Base-by-base conservation (phyloP, 2,797 vertebrate species). In the Myotis vivesi region DNA sequence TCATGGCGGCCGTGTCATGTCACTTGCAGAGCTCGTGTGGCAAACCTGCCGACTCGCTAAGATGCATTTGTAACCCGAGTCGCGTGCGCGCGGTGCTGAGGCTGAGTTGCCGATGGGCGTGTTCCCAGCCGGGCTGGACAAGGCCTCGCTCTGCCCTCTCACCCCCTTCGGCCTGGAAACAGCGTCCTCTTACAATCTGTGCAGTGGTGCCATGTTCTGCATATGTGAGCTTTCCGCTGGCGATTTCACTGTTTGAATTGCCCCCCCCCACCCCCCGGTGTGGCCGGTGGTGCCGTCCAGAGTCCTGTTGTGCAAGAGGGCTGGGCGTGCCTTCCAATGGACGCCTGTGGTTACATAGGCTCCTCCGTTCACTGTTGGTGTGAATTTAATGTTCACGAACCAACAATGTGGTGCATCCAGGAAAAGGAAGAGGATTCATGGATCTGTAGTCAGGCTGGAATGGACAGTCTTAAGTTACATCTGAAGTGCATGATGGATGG, bases 31-130 rank as follows among this genome's bases (percentile, higher is more conserved):
- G 28, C 8, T n/a, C 2, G 0, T 15, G 5, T 16, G 9, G 20
- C 7, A 6, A 69, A 68, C 22, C 19, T 3, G 10, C 30, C 69
- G n/a, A 3, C 59, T 38, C 30, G 2, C 57, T 36, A 22, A 68
- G 23, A 36, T 46, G 2, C 33, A 30, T 10, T 16, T 53, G 41
- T 36, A 20, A 69, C 49, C 51, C 5, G 1, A 28, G 25, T 22
- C 59, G 6, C 5, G 4, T 1, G 2, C 4, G n/a, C 25, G 3
- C 6, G 2, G 64, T 2, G 6, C 6, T 4, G 10, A 25, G 19
- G 6, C 23, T 12, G 25, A 25, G 23, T 10, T 5, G 20, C 22
- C 1, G 7, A 17, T 2, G 17, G 16, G 33, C 0, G 0, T 8
- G 12, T 46, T 36, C 41, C 51, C 77, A 13, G n/a, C 28, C 10